phyloP scores from a whole-genome alignment of 2,888 invertebrate species.

The Leptinotarsa juncta region DNA sequence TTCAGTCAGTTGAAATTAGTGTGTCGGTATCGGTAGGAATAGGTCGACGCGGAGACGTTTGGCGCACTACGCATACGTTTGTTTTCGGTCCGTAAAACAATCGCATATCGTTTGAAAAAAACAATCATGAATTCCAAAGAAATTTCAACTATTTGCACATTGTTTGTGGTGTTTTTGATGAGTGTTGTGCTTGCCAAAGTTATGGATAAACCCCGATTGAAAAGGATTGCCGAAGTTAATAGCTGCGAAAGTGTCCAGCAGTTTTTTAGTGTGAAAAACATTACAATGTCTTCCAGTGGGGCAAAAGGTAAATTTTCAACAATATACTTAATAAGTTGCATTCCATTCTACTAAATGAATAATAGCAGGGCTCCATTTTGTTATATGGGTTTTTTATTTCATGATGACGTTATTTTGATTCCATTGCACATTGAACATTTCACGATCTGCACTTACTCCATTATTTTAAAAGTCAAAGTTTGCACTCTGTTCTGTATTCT shows the following conservation, averaged over 20 bases:
- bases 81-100: slow-evolving; percentile 29
- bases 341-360: background rate
- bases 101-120: slow-evolving; percentile 23
- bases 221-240: slow-evolving; percentile 42
- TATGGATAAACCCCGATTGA: slow-evolving; percentile 47
- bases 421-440: background rate
- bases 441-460: background rate
- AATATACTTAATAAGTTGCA: background rate
- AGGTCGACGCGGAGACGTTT: slow-evolving; percentile 22
- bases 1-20: slow-evolving; percentile 41
- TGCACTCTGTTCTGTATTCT: too few species aligned
- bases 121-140: slow-evolving; percentile 2
- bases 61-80: slow-evolving; percentile 22
- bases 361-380: too few species aligned
- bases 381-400: slow-evolving; percentile 1
- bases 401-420: slow-evolving; percentile 15
- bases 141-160: slow-evolving; percentile 19
- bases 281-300: slow-evolving; percentile 43
- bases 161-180: slow-evolving; percentile 48
- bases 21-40: slow-evolving; percentile 4
- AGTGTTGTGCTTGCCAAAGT: slow-evolving; percentile 53
- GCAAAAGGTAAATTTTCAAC: slow-evolving; percentile 46
- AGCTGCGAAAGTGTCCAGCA: slow-evolving; percentile 52
- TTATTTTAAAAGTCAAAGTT: background rate
- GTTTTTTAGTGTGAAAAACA: slow-evolving; percentile 54